Percentiles rank a stretch among this genome's conserved stretches.
phyloP scores from a whole-genome alignment of 1,140 invertebrate genomes.

The Achatina immaculata region DNA sequence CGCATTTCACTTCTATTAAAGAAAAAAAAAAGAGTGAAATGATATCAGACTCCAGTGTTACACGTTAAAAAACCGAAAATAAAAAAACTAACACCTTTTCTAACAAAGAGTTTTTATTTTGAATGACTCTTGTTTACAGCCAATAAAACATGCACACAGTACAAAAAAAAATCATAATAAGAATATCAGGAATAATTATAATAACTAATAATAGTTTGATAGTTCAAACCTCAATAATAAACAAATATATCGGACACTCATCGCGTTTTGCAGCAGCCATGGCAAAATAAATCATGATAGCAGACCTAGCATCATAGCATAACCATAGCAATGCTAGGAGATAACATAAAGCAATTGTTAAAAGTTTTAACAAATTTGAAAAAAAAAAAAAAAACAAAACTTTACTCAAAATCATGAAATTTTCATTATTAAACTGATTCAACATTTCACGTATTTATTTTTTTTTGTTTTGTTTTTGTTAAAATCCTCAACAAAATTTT shows the following conservation, averaged over 20 bases:
- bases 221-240: not conserved
- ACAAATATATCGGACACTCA: constrained; percentile 6
- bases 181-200: constrained; percentile 7
- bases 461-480: too few species aligned
- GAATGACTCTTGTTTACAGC: constrained; percentile 18
- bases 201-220: not conserved
- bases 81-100: constrained; percentile 9
- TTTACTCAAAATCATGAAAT: too few species aligned
- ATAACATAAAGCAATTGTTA: too few species aligned
- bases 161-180: not conserved
- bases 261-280: constrained; percentile 4
- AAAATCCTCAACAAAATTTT: too few species aligned
- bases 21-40: too few species aligned
- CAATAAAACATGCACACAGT: constrained; percentile 29
- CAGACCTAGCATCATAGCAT: not conserved
- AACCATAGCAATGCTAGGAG: not conserved
- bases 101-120: constrained; percentile 27
- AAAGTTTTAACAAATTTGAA: too few species aligned
- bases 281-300: not conserved
- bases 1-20: too few species aligned
- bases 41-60: too few species aligned
- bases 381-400: too few species aligned
- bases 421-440: too few species aligned
- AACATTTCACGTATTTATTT: too few species aligned
- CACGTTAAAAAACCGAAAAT: too few species aligned